A percentile compares a stretch with the other conserved stretches of the same genome.
Evolutionary conservation across 2,888 invertebrate species (phyloP).

Genomic region (Dione juno): DNA sequence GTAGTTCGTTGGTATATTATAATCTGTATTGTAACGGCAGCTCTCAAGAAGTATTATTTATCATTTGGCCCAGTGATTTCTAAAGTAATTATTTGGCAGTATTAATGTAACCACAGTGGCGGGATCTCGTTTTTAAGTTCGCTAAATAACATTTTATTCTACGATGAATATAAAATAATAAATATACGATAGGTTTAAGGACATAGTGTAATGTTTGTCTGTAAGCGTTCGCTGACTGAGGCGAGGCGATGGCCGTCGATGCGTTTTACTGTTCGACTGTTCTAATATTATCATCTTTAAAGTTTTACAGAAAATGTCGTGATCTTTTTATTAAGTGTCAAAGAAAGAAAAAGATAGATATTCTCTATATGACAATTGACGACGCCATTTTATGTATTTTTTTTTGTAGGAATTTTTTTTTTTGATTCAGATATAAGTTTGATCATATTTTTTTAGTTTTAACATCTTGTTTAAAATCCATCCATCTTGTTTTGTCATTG

Average conservation of each 20-base stretch:
- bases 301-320: neutral
- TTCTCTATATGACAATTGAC: neutral
- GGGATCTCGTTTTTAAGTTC: constrained; percentile 76
- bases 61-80: constrained; percentile 46
- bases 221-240: constrained; percentile 70
- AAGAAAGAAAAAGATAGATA: neutral
- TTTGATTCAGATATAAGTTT: constrained; percentile 14
- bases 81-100: constrained; percentile 73
- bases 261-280: constrained; percentile 14
- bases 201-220: constrained; percentile 64
- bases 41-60: constrained; percentile 64
- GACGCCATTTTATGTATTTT: neutral
- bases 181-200: constrained; percentile 80
- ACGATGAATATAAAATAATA: constrained; percentile 69
- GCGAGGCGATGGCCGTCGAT: constrained; percentile 48
- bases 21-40: constrained; percentile 49
- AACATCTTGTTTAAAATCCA: neutral
- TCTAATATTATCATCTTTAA: neutral
- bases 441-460: neutral
- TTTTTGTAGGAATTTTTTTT: neutral
- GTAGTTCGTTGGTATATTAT: constrained; percentile 17
- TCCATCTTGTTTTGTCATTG: constrained; percentile 13
- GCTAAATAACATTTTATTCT: constrained; percentile 62
- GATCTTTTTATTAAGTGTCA: no score
- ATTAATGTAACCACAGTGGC: constrained; percentile 68